These are phyloP conservation scores for Steinernema hermaphroditum DNA, from an alignment of 2,888 invertebrate genomes.

Conservation along the genomic window DNA sequence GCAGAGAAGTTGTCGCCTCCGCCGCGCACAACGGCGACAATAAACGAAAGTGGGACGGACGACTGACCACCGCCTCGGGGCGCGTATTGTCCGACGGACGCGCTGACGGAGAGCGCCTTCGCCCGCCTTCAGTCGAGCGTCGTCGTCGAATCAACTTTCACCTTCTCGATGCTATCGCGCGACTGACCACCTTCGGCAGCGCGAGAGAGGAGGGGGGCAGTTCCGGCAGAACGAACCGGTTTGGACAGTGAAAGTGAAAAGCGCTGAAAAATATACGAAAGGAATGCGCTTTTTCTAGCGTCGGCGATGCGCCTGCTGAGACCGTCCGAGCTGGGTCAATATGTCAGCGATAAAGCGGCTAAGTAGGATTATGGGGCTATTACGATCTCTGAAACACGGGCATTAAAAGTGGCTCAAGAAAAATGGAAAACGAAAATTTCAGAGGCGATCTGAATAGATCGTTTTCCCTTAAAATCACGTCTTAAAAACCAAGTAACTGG, in stretches of 20 bases:
- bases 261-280: constrained; percentile 13
- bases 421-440: too few relatives aligned
- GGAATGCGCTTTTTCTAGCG: constrained; percentile 25
- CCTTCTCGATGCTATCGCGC: constrained; percentile 29
- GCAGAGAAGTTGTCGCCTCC: neutral
- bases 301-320: neutral
- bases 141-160: constrained; percentile 23
- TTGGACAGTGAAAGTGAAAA: constrained; percentile 26
- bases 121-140: neutral
- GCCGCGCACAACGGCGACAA: constrained; percentile 8
- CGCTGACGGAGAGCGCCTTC: constrained; percentile 7
- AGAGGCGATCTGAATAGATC: too few relatives aligned
- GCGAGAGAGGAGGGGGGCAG: neutral
- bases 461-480: too few relatives aligned
- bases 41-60: constrained; percentile 30
- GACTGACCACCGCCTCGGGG: constrained; percentile 17
- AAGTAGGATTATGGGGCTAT: neutral
- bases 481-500: too few relatives aligned
- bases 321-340: neutral
- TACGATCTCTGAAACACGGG: too few relatives aligned
- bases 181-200: constrained; percentile 25
- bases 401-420: too few relatives aligned
- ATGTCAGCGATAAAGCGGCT: constrained; percentile 12
- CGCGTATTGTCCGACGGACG: neutral
- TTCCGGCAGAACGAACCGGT: constrained; percentile 25